Evolutionary conservation across 2,113 vertebrate genomes (phyloP), one percentile per base, ranked within the genome.

Genomic region (Xenopus borealis): DNA sequence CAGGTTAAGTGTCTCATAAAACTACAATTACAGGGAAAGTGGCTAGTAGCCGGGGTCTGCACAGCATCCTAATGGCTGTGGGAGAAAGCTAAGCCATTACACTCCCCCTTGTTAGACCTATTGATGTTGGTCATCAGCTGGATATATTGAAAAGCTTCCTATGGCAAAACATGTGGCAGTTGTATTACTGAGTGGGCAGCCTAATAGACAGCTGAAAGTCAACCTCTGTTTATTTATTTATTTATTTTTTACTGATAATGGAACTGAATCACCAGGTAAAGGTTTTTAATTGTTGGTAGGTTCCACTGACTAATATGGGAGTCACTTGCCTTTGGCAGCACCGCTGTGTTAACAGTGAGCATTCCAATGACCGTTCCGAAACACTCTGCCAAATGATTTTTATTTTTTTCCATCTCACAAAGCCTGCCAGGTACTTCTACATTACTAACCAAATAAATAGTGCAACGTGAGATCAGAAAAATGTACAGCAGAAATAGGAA

Each of bases 241-340:
- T 76, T 84, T 62, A 80, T 79, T 80, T 82, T 69, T 27, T 83
- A 87, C 78, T 84, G 64, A 80, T 79, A 78, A 72, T 73, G 82
- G 80, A 83, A 75, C 78, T 85, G 83, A 87, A 80, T 84, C 86
- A 84, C 75, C 81, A 64, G 80, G 86, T 86, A 85, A 78, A 88
- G 62, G 72, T 78, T 78, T 81, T 86, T 88, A 82, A 80, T 85
- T 78, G 81, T 72, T 75, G 75, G 79, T 79, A 83, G 80, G 81
- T 79, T 69, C 66, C 73, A 80, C 80, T 83, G 83, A 86, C 81
- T 85, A 81, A 91, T 80, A 80, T 76, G 72, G 75, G 18, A 86
- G 83, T 84, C 82, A 84, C 79, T 74, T 64, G 75, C 44, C 75
- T 3, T 71, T 79, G 78, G 82, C 81, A 66, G 68, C 50, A 17